phyloP scores from a whole-genome alignment of 2,113 vertebrate species.

The Sardina pilchardus region DNA sequence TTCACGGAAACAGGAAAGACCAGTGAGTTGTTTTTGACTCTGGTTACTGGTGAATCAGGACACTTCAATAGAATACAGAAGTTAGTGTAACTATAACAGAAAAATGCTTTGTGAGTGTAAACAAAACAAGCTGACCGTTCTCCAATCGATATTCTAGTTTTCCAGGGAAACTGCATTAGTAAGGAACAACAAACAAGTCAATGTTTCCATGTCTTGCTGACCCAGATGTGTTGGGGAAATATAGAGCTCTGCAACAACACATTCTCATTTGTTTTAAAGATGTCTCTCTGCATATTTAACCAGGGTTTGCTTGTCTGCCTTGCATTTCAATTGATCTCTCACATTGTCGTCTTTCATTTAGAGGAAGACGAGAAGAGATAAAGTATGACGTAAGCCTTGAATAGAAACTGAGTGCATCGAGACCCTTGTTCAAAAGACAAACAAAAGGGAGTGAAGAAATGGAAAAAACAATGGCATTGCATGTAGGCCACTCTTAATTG shows the following conservation, averaged over 20 bases:
- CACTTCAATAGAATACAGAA: not conserved
- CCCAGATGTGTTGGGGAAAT: not conserved
- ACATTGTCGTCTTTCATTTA: not conserved
- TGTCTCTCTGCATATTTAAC: not conserved
- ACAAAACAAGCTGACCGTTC: not conserved
- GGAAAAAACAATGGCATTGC: not conserved
- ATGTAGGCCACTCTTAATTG: not conserved
- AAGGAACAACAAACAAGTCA: not conserved
- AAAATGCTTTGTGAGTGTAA: not conserved
- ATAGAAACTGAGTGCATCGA: not conserved
- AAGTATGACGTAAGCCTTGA: not conserved
- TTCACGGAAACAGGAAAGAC: not conserved
- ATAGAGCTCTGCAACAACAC: not conserved
- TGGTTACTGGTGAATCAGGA: not conserved
- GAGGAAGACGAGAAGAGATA: not conserved
- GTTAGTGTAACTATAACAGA: not conserved
- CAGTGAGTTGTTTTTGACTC: not conserved
- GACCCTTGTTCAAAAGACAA: not conserved
- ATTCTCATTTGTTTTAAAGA: not conserved
- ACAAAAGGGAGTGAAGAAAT: not conserved
- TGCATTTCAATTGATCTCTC: not conserved
- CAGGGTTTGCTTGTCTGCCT: not conserved
- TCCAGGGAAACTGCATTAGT: not conserved
- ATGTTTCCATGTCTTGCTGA: too few relatives aligned
- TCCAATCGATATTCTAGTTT: not conserved